phyloP scores from a whole-genome alignment of 2,888 invertebrate species.

The Agrotis puta region DNA sequence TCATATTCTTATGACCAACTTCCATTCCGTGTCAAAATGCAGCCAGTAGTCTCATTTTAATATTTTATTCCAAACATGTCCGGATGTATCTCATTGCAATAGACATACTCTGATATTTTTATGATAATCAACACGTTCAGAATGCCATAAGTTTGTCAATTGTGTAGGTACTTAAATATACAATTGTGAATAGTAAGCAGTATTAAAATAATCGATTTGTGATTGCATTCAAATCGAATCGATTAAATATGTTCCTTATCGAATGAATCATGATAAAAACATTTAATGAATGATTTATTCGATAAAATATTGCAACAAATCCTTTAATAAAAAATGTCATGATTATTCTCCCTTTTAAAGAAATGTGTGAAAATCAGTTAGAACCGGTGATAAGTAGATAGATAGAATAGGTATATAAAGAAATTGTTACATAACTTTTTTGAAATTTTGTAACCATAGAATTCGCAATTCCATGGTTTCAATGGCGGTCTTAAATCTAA shows the following conservation, averaged over 20 bases:
- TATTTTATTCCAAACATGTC: constrained; percentile 4
- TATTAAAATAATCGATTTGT: not conserved
- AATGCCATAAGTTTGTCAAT: not conserved
- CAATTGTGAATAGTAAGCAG: not conserved
- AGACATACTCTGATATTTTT: not conserved
- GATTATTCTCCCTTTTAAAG: not conserved
- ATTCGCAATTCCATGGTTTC: too few relatives aligned
- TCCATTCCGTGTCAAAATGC: constrained; percentile 1
- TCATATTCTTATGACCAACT: not conserved
- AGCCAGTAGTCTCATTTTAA: not conserved
- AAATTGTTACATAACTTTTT: too few relatives aligned
- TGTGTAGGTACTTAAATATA: not conserved
- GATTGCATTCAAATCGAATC: not conserved
- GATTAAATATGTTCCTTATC: not conserved
- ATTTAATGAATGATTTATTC: not conserved
- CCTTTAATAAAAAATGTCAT: not conserved
- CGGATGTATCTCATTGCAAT: constrained; percentile 1
- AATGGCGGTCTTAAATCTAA: too few relatives aligned
- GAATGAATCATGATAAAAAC: not conserved
- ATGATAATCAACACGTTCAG: not conserved
- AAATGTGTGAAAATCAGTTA: too few relatives aligned
- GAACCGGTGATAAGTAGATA: not conserved
- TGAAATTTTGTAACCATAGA: too few relatives aligned
- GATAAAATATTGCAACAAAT: not conserved
- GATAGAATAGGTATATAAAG: too few relatives aligned